Evolutionary conservation across 2,113 vertebrate species (phyloP).

Genomic region (Sinosuthora webbiana): DNA sequence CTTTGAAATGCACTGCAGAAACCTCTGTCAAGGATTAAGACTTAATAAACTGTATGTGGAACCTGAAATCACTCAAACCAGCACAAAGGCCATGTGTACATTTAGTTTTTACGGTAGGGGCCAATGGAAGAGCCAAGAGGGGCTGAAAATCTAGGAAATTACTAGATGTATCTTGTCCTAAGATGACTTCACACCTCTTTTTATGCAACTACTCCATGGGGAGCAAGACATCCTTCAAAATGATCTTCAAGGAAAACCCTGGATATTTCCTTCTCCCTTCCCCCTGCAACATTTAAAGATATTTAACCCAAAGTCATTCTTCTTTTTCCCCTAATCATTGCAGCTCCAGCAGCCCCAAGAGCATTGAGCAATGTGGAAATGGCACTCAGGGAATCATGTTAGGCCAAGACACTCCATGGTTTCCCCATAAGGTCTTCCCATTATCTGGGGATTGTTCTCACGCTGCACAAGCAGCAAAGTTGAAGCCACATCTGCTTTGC

Average conservation of each 20-base stretch:
- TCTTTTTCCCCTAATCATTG: background rate
- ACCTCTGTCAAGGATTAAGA: background rate
- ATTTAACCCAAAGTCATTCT: background rate
- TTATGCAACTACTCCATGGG: background rate
- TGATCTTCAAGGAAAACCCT: background rate
- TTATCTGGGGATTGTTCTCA: conserved; percentile 60
- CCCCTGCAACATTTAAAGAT: background rate
- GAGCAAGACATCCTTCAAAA: background rate
- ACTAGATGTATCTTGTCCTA: background rate
- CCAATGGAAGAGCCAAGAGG: background rate
- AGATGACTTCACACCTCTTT: background rate
- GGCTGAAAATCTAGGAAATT: background rate
- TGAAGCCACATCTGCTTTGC: conserved; percentile 50
- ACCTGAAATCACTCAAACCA: background rate
- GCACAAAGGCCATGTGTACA: background rate
- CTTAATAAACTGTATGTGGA: background rate
- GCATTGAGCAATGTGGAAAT: conserved; percentile 39
- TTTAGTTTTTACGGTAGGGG: background rate
- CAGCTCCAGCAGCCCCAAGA: background rate
- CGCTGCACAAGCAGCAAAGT: background rate
- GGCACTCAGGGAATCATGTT: background rate
- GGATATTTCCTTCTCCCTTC: background rate
- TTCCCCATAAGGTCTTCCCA: conserved; percentile 52
- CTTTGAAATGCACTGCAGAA: background rate
- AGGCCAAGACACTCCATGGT: background rate